Percentiles rank a stretch among this genome's conserved stretches.
Conservation (phyloP, 1,140 invertebrate species). For the Centruroides vittatus region DNA sequence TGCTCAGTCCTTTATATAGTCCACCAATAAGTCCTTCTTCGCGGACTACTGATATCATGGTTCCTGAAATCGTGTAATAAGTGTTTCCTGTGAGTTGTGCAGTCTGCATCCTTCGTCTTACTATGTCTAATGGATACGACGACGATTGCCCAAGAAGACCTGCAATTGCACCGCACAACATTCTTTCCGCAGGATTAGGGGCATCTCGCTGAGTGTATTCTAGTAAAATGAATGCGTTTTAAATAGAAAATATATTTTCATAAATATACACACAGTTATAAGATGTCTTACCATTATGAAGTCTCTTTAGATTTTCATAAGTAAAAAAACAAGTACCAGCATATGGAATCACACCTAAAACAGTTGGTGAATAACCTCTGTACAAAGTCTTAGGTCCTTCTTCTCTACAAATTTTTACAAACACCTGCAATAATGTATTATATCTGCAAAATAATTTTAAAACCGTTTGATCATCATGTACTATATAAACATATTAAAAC, state of each 20-base stretch:
- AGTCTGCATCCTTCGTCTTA: slow-evolving; percentile 73
- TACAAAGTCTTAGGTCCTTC: slow-evolving; percentile 72
- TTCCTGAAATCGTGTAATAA: slow-evolving; percentile 18
- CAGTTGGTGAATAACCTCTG: slow-evolving; percentile 73
- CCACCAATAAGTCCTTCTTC: slow-evolving; percentile 76
- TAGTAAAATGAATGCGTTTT: slow-evolving; percentile 1
- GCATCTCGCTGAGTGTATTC: slow-evolving; percentile 7
- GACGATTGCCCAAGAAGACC: slow-evolving; percentile 84
- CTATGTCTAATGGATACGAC: slow-evolving; percentile 90
- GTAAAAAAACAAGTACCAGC: slow-evolving; percentile 95
- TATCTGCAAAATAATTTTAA: slow-evolving; percentile 26
- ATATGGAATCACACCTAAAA: slow-evolving; percentile 90
- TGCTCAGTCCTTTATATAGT: slow-evolving; percentile 93
- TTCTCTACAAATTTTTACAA: slow-evolving; percentile 57
- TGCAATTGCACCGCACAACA: slow-evolving; percentile 76
- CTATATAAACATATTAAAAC: too few relatives aligned
- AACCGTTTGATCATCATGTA: too few relatives aligned
- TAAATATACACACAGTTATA: too few relatives aligned
- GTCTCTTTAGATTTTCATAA: slow-evolving; percentile 77
- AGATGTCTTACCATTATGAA: slow-evolving; percentile 17
- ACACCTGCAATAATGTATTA: slow-evolving; percentile 47
- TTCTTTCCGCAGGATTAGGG: slow-evolving; percentile 26
- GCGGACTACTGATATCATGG: slow-evolving; percentile 31
- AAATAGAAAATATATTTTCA: too few relatives aligned
- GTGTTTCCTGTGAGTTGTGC: slow-evolving; percentile 36